Percentiles rank a stretch among this genome's conserved stretches.
Evolutionary conservation across 30 jellyfish, hydroid and myxozoan species (phyloP).

Genomic region (Morbakka virulenta): DNA sequence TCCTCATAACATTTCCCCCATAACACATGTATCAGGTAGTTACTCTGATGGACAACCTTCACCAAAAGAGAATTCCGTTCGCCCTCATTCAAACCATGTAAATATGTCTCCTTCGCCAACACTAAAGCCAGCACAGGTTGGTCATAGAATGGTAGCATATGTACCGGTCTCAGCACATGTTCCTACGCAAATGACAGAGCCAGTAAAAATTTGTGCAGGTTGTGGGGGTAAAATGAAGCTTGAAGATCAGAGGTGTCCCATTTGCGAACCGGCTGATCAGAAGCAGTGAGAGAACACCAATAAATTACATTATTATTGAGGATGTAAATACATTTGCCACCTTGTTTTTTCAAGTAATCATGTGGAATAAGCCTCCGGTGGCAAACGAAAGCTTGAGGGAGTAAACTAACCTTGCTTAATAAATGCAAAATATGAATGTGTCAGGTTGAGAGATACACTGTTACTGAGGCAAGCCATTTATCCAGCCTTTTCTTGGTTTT

Average conservation of each 20-base stretch:
- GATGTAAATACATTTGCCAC: too few relatives aligned
- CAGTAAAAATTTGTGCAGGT: constrained; percentile 98
- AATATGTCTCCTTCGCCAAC: constrained; percentile 57
- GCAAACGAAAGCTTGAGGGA: too few relatives aligned
- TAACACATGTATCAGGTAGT: constrained; percentile 35
- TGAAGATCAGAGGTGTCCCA: constrained; percentile 97
- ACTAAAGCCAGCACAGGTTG: constrained; percentile 45
- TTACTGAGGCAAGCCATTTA: too few relatives aligned
- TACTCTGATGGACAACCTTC: constrained; percentile 56
- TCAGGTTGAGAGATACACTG: too few relatives aligned
- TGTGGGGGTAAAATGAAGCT: constrained; percentile 98
- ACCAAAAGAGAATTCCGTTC: constrained; percentile 43
- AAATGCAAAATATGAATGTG: too few relatives aligned
- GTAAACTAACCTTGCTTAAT: too few relatives aligned
- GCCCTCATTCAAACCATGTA: constrained; percentile 42
- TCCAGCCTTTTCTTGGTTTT: too few relatives aligned
- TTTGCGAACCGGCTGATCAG: constrained; percentile 94
- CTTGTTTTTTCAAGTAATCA: too few relatives aligned
- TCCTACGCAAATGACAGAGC: constrained; percentile 86
- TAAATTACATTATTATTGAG: too few relatives aligned
- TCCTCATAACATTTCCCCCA: constrained; percentile 19
- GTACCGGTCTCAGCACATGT: constrained; percentile 98
- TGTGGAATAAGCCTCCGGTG: too few relatives aligned
- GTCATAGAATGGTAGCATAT: constrained; percentile 88
- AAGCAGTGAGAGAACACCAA: too few relatives aligned